These are phyloP conservation scores for Catamblyrhynchus diadema DNA, from an alignment of 2,797 vertebrate genomes.

Conservation along the genomic window DNA sequence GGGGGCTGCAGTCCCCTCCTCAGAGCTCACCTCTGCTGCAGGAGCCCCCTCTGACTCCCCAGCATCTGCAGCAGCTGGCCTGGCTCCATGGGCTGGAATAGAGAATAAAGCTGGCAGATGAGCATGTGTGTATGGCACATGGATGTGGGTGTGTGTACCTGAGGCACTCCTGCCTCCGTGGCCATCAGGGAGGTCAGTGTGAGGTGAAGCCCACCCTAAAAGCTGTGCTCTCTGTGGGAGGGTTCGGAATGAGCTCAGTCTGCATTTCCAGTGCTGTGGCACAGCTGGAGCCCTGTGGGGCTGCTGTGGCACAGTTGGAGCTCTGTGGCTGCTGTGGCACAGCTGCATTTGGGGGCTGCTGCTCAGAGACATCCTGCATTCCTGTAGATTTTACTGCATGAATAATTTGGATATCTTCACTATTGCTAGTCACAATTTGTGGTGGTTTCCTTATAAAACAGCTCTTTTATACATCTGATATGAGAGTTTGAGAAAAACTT, in stretches of 20 bases:
- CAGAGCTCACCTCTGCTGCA: rapidly evolving
- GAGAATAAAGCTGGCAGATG: background rate
- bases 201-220: too few species aligned
- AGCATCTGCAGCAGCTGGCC: background rate
- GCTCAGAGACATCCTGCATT: background rate
- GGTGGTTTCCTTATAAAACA: background rate
- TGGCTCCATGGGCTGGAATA: background rate
- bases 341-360: background rate
- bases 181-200: too few species aligned
- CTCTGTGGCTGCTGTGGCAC: background rate
- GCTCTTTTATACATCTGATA: background rate
- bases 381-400: background rate
- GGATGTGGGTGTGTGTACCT: background rate
- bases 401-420: background rate
- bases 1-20: background rate
- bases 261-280: background rate
- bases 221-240: background rate
- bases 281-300: background rate
- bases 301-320: background rate
- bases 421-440: background rate
- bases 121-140: background rate
- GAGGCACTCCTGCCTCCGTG: background rate
- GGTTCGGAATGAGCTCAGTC: background rate
- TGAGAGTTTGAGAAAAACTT: background rate
- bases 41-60: background rate